Percentiles rank a stretch among this genome's conserved stretches.
These are phyloP conservation scores for Melanostigma gelatinosum DNA, from an alignment of 2,113 vertebrate genomes.

Conservation along the genomic window DNA sequence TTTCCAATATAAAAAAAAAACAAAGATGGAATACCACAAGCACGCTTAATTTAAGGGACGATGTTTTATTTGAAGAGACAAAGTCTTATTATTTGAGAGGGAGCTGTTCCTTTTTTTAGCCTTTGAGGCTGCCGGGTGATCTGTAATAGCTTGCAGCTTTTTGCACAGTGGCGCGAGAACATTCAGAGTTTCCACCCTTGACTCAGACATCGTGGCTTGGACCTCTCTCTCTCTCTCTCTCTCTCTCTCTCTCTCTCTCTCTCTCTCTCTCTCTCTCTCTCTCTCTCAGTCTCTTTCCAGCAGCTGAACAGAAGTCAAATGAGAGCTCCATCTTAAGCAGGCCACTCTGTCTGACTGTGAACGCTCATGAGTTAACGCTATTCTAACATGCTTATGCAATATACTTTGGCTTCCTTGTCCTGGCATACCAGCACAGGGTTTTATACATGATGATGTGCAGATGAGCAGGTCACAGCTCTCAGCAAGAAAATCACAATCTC, in stretches of 20 bases:
- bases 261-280: not conserved
- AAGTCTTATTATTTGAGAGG: conserved; percentile 37
- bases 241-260: conserved; percentile 35
- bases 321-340: conserved; percentile 46
- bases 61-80: conserved; percentile 50
- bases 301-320: conserved; percentile 36
- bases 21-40: conserved; percentile 68
- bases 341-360: conserved; percentile 37
- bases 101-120: conserved; percentile 74
- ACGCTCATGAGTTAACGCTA: conserved; percentile 6
- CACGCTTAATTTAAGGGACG: conserved; percentile 28
- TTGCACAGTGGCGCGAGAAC: conserved; percentile 77
- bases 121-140: conserved; percentile 65
- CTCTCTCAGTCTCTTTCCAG: conserved; percentile 23
- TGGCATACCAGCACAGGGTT: not conserved
- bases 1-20: conserved; percentile 34
- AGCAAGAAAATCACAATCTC: conserved; percentile 18
- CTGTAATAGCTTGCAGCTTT: conserved; percentile 81
- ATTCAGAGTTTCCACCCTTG: conserved; percentile 84
- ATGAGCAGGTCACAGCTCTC: conserved; percentile 32
- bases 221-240: conserved; percentile 27
- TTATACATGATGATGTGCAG: conserved; percentile 33
- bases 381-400: conserved; percentile 33
- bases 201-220: conserved; percentile 65
- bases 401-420: not conserved